phyloP scores from a whole-genome alignment of 2,888 invertebrate species.

The Eucriotettix oculatus region DNA sequence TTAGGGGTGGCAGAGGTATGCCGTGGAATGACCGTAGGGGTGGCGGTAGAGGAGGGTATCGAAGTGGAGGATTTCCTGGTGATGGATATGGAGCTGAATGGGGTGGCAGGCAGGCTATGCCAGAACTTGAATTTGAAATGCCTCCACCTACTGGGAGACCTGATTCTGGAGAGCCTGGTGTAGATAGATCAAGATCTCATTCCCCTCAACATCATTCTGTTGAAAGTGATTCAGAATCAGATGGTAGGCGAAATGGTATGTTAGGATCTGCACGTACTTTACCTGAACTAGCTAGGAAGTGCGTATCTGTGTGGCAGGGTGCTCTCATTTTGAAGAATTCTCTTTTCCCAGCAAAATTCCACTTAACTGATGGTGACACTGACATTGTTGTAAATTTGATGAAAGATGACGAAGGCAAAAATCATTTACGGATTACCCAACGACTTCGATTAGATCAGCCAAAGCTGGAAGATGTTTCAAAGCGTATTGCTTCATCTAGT shows the following conservation, averaged over 20 bases:
- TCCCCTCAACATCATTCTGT: constrained; percentile 54
- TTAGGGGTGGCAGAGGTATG: constrained; percentile 36
- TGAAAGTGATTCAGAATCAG: constrained; percentile 68
- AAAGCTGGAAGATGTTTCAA: constrained; percentile 89
- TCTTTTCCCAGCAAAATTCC: constrained; percentile 86
- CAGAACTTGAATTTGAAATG: constrained; percentile 46
- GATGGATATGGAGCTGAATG: constrained; percentile 47
- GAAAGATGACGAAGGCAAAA: constrained; percentile 89
- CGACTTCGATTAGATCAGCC: constrained; percentile 83
- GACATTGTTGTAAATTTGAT: constrained; percentile 87
- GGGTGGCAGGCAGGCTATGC: constrained; percentile 38
- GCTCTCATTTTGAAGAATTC: constrained; percentile 93
- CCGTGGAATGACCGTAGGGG: constrained; percentile 53
- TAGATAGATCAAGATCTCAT: constrained; percentile 57
- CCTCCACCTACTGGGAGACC: constrained; percentile 34
- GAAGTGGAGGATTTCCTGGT: constrained; percentile 38
- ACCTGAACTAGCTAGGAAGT: constrained; percentile 73
- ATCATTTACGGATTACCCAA: constrained; percentile 87
- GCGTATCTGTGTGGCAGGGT: constrained; percentile 82
- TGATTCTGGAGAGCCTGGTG: constrained; percentile 52
- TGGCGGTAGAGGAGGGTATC: constrained; percentile 48
- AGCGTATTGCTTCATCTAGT: constrained; percentile 74
- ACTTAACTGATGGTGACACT: constrained; percentile 83
- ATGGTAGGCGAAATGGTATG: constrained; percentile 56
- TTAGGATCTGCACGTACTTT: constrained; percentile 60